Evolutionary conservation across 2,797 vertebrate species (phyloP).

Genomic region (Myripristis jacobus): DNA sequence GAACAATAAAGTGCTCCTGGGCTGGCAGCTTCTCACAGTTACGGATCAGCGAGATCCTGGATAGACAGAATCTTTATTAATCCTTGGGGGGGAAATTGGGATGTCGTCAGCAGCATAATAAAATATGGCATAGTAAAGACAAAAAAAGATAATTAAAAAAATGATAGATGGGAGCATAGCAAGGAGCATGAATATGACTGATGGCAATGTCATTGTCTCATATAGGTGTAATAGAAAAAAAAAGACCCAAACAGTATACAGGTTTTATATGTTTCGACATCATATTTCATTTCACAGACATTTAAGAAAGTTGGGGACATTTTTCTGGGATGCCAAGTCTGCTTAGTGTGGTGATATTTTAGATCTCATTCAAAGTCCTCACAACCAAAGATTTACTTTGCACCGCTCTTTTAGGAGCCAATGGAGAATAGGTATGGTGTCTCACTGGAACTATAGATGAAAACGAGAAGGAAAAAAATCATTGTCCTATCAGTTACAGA

Average conservation of each 20-base stretch:
- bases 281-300: constrained; percentile 58
- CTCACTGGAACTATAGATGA: constrained; percentile 13
- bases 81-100: constrained; percentile 73
- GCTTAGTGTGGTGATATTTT: constrained; percentile 24
- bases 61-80: constrained; percentile 80
- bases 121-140: constrained; percentile 73
- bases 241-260: constrained; percentile 65
- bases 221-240: constrained; percentile 53
- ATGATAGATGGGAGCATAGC: constrained; percentile 73
- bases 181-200: constrained; percentile 69
- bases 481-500: not conserved
- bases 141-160: constrained; percentile 80
- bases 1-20: constrained; percentile 98
- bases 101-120: constrained; percentile 67
- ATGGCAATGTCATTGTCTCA: constrained; percentile 68
- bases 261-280: constrained; percentile 50
- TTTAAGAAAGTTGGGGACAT: constrained; percentile 29
- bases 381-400: constrained; percentile 29
- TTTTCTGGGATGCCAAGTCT: constrained; percentile 43
- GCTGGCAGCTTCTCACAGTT: constrained; percentile 96
- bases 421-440: constrained; percentile 13
- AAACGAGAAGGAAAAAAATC: constrained; percentile 8
- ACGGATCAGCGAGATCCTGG: constrained; percentile 96
- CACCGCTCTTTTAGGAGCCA: constrained; percentile 5
- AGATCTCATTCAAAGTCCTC: constrained; percentile 4